Percentiles rank a stretch among this genome's conserved stretches.
phyloP scores from a whole-genome alignment of 2,888 invertebrate species.

The Tenthredo distinguenda region DNA sequence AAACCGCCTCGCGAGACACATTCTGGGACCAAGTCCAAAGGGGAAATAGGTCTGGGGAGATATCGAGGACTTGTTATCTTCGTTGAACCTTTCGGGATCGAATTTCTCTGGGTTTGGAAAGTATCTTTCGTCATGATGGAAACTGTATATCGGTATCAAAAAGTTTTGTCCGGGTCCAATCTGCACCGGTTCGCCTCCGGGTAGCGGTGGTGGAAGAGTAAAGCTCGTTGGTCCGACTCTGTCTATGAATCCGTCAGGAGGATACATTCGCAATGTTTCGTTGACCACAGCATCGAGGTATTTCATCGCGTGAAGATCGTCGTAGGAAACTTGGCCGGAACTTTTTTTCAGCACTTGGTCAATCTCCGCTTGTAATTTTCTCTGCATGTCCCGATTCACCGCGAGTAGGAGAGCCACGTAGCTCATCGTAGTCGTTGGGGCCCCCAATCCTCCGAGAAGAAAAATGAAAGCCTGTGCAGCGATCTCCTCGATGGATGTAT shows the following conservation, averaged over 20 bases:
- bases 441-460: constrained; percentile 62
- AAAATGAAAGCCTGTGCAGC: constrained; percentile 75
- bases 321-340: constrained; percentile 75
- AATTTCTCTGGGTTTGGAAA: constrained; percentile 73
- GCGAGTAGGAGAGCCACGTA: constrained; percentile 53
- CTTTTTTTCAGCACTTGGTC: constrained; percentile 63
- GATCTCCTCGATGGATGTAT: constrained; percentile 67
- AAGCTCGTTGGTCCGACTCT: constrained; percentile 80
- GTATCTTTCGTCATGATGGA: constrained; percentile 69
- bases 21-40: constrained; percentile 82
- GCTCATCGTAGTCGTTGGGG: constrained; percentile 51
- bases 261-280: constrained; percentile 79
- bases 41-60: constrained; percentile 79
- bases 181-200: constrained; percentile 66
- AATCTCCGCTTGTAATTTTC: constrained; percentile 59
- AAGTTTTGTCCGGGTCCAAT: constrained; percentile 59
- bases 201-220: constrained; percentile 70
- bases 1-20: constrained; percentile 81
- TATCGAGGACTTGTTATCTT: constrained; percentile 77
- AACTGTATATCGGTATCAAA: constrained; percentile 68
- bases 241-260: constrained; percentile 77
- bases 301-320: constrained; percentile 78
- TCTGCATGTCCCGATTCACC: constrained; percentile 58
- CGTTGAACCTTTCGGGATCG: constrained; percentile 78
- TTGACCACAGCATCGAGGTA: constrained; percentile 80